Percentiles rank a stretch among this genome's conserved stretches.
phyloP scores from a whole-genome alignment of 2,113 vertebrate genomes.

The Phyllostomus hastatus region DNA sequence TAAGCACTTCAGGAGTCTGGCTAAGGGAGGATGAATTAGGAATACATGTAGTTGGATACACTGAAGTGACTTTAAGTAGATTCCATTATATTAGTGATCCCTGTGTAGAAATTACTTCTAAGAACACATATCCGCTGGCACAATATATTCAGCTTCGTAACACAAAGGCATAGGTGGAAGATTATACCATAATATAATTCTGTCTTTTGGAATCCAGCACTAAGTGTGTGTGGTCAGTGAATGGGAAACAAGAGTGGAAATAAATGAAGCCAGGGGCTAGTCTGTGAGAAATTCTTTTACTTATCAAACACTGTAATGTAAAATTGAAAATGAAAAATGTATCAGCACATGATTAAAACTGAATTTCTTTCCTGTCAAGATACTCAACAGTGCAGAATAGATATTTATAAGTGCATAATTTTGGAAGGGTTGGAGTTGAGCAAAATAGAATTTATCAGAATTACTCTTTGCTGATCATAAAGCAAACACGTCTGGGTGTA shows the following conservation, averaged over 20 bases:
- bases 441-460: neutral
- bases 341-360: neutral
- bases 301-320: neutral
- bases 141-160: neutral
- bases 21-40: neutral
- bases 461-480: neutral
- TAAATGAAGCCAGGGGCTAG: neutral
- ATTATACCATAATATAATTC: neutral
- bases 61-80: neutral
- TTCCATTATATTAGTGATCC: neutral
- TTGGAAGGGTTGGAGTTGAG: neutral
- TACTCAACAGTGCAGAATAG: neutral
- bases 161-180: neutral
- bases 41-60: neutral
- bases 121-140: neutral
- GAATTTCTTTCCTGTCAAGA: neutral
- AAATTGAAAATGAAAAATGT: neutral
- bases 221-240: neutral
- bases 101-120: neutral
- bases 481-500: neutral
- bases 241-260: neutral
- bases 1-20: neutral
- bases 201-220: neutral
- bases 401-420: neutral
- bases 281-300: neutral